Base-by-base conservation (phyloP, 2,113 vertebrate genomes). In the Rallus limicola region DNA sequence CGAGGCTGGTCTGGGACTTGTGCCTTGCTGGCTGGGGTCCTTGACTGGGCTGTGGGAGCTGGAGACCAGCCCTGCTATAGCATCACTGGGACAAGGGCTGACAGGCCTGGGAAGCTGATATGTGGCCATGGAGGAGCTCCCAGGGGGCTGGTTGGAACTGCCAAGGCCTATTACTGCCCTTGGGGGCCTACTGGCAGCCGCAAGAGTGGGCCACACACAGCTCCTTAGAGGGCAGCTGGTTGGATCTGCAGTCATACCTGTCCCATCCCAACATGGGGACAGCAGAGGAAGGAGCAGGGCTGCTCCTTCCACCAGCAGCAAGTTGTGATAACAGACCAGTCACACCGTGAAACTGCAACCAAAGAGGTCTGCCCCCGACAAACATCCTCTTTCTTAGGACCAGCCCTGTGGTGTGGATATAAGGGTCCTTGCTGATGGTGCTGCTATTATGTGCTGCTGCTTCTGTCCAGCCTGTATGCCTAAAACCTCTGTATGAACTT, bases 291-390 rank as follows among this genome's bases (percentile, higher is more conserved):
- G 40, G 7, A 83, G 28, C 1, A 0, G 36, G 31, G 18, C 12
- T 36, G 31, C 44, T 56, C 24, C 34, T 77, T 81, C 4, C 31
- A 7, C 2, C 29, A 24, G 29, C 29, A 79, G 65, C 55, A 5
- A 2, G 0, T 20, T 0, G 0, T 18, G 53, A 3, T 36, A 31
- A 5, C 0, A 0, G 21, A 28, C 4, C 5, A 21, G 34, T 25
- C 3, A 2, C 1, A 1, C 0, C 0, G 4, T 21, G 76, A 17
- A 36, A 10, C 40, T 0, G 1, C 40, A 17, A 31, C 52, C 0
- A 1, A 28, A 38, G 38, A n/a, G 50, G 10, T 20, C 29, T 48
- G 6, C 4, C 16, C 5, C 6, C 31, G 1, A 0, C 7, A 36
- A 16, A 6, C 20, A 18, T 23, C 56, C 29, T 53, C 25, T 6